Conservation (phyloP, 2,888 invertebrate species). For the Hirtodrosophila duncani region DNA sequence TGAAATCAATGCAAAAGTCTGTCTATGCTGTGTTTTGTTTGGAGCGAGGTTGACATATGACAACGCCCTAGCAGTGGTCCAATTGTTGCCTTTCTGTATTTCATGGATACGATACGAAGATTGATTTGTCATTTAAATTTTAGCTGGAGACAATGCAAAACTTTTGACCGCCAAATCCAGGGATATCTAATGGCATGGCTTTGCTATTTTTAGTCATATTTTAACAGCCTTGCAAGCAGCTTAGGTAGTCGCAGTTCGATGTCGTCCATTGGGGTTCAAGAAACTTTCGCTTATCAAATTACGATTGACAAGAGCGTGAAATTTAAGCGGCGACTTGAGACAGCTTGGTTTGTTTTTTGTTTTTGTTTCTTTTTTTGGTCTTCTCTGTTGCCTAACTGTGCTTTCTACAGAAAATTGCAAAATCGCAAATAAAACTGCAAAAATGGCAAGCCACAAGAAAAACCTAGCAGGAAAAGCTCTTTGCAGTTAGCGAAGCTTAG, state of each 20-base stretch:
- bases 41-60: too few species aligned
- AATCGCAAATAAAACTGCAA: slow-evolving; percentile 10
- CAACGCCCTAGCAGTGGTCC: slow-evolving; percentile 3
- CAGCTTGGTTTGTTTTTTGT: slow-evolving; percentile 22
- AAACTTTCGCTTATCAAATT: slow-evolving; percentile 70
- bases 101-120: slow-evolving; percentile 1
- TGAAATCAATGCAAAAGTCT: slow-evolving; percentile 48
- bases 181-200: too few species aligned
- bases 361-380: slow-evolving; percentile 12
- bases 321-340: slow-evolving; percentile 7
- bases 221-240: slow-evolving; percentile 49
- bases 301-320: slow-evolving; percentile 4
- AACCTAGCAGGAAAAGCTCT: too few species aligned
- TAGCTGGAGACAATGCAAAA: slow-evolving; percentile 16
- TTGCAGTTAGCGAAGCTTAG: too few species aligned
- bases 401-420: slow-evolving; percentile 54
- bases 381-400: slow-evolving; percentile 16
- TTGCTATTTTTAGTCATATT: slow-evolving; percentile 38
- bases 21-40: too few species aligned
- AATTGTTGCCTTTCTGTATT: slow-evolving; percentile 23
- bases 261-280: slow-evolving; percentile 52
- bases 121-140: slow-evolving; percentile 31
- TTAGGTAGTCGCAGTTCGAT: too few species aligned
- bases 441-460: slow-evolving; percentile 31
- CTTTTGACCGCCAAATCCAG: slow-evolving; percentile 31